These are phyloP conservation scores for Acleris holmiana DNA, from an alignment of 2,888 invertebrate genomes.

Conservation along the genomic window DNA sequence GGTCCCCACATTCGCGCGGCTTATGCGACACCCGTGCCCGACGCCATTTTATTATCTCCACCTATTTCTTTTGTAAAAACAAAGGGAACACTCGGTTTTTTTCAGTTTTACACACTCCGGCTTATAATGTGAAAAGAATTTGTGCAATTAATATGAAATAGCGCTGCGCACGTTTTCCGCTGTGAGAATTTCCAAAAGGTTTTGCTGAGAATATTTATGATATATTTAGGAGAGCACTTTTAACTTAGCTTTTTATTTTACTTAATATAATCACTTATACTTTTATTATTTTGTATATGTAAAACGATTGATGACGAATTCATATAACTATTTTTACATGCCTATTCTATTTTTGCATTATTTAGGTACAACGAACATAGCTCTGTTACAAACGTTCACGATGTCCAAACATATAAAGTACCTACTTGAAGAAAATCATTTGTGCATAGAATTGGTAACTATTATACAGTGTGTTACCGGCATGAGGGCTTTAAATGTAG, in stretches of 20 bases:
- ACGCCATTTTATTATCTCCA: slow-evolving; percentile 64
- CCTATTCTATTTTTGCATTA: no score
- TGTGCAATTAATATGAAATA: slow-evolving; percentile 26
- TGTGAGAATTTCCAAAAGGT: slow-evolving; percentile 6
- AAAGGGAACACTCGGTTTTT: slow-evolving; percentile 41
- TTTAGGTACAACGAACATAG: no score
- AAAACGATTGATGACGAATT: no score
- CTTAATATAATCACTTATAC: no score
- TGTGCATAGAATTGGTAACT: no score
- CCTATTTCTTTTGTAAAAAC: slow-evolving; percentile 54
- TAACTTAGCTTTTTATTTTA: neutral
- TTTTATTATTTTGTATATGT: no score
- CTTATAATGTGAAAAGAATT: slow-evolving; percentile 32
- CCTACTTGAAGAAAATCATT: no score
- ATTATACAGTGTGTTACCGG: no score
- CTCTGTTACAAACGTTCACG: no score
- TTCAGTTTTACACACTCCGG: slow-evolving; percentile 41
- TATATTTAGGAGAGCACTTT: neutral
- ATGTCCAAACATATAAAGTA: no score
- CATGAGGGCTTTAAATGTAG: no score
- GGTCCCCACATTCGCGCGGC: slow-evolving; percentile 48
- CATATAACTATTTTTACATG: no score
- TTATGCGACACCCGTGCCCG: slow-evolving; percentile 52
- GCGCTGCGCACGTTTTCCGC: slow-evolving; percentile 19
- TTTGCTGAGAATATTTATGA: neutral